A percentile compares a stretch with the other conserved stretches of the same genome.
Evolutionary conservation across 2,113 vertebrate genomes (phyloP).

Genomic region (Cygnus atratus): DNA sequence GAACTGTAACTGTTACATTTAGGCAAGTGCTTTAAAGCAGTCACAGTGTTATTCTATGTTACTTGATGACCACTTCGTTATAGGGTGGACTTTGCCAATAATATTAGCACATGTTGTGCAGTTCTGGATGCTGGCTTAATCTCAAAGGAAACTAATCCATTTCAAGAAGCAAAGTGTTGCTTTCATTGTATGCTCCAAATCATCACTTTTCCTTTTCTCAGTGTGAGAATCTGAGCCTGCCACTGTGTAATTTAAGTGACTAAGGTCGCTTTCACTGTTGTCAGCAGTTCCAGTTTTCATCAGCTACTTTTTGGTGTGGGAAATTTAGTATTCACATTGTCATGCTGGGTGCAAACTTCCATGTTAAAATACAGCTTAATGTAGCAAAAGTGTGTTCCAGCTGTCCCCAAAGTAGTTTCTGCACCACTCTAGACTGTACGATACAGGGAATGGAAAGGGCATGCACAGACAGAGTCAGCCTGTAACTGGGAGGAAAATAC

Average conservation of each 20-base stretch:
- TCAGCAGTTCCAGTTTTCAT: constrained; percentile 35
- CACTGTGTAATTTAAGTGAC: constrained; percentile 23
- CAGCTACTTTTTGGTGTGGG: background rate
- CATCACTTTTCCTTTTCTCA: background rate
- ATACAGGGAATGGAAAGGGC: background rate
- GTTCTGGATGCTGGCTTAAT: background rate
- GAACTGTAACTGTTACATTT: background rate
- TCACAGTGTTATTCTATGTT: background rate
- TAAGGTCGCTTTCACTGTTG: constrained; percentile 27
- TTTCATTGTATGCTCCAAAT: background rate
- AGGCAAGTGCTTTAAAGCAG: background rate
- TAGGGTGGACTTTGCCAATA: background rate
- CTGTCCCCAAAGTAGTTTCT: background rate
- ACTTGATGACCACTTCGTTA: background rate
- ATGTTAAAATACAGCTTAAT: background rate
- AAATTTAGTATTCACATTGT: background rate
- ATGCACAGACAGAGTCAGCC: background rate
- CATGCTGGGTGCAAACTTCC: background rate
- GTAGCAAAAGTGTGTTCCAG: background rate
- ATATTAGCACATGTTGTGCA: background rate
- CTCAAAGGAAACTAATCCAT: background rate
- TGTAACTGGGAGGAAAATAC: background rate
- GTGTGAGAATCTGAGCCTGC: background rate
- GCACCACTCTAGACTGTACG: too few species aligned
- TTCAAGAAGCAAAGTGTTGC: background rate